Percentiles rank a stretch among this genome's conserved stretches.
These are phyloP conservation scores for Podarcis lilfordi DNA, from an alignment of 2,797 vertebrate genomes.

Conservation along the genomic window DNA sequence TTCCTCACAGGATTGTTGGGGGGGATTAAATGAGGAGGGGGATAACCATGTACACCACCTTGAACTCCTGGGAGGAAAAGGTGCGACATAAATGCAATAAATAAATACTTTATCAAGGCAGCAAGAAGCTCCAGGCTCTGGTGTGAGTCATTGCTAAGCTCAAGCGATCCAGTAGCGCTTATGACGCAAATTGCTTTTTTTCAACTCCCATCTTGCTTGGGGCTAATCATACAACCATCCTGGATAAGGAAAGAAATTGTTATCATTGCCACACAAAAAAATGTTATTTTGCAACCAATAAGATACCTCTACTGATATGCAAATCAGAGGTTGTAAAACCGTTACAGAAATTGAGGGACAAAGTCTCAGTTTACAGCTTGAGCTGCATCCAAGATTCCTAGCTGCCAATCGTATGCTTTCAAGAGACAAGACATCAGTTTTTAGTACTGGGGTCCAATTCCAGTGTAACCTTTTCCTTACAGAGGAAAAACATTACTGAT, in stretches of 20 bases:
- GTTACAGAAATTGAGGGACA: not conserved
- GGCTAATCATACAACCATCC: not conserved
- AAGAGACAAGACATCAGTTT: not conserved
- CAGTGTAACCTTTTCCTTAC: not conserved
- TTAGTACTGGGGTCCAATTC: not conserved
- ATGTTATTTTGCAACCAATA: not conserved
- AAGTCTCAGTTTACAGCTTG: not conserved
- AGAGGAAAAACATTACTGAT: not conserved
- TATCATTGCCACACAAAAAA: not conserved
- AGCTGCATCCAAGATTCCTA: not conserved
- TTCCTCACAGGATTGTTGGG: no score
- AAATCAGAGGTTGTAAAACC: not conserved
- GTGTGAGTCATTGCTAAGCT: slow-evolving; percentile 14
- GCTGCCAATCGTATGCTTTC: not conserved
- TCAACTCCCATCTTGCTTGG: slow-evolving; percentile 12
- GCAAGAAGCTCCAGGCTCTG: not conserved
- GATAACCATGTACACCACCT: no score
- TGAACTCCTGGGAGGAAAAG: no score
- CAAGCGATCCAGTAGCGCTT: not conserved
- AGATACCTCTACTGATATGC: not conserved
- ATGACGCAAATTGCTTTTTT: not conserved
- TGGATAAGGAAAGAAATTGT: not conserved
- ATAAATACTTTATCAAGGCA: not conserved
- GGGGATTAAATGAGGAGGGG: no score
- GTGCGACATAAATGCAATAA: no score